Percentiles rank a stretch among this genome's conserved stretches.
These are phyloP conservation scores for Procavia capensis DNA, from an alignment of 2,113 vertebrate species.

Conservation along the genomic window DNA sequence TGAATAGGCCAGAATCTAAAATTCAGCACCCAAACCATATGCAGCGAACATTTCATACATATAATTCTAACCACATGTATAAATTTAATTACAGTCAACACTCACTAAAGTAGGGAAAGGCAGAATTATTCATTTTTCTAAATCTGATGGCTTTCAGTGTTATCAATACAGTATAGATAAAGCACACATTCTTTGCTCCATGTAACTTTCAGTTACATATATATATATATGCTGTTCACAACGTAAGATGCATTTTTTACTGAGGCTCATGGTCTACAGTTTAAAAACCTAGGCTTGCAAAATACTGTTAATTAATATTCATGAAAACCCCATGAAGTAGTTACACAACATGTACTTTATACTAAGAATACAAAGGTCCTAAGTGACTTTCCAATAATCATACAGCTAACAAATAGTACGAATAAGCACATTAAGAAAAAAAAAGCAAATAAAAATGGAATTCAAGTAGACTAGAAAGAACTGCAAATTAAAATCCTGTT, in stretches of 20 bases:
- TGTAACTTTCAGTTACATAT: constrained; percentile 13
- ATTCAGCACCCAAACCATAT: constrained; percentile 19
- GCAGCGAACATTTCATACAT: neutral
- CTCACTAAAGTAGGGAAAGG: neutral
- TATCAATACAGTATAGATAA: neutral
- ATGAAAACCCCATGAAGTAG: neutral
- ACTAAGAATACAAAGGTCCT: neutral
- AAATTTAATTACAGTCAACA: constrained; percentile 12
- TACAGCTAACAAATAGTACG: neutral
- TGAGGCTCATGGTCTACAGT: neutral
- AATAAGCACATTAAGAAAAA: neutral
- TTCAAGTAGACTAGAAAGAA: constrained; percentile 55
- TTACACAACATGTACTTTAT: neutral
- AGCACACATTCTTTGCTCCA: neutral
- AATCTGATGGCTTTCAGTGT: neutral
- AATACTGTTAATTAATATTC: constrained; percentile 20
- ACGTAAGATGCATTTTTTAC: neutral
- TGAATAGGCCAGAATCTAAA: constrained; percentile 39
- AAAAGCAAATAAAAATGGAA: constrained; percentile 11
- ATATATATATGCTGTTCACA: neutral
- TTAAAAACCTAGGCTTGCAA: neutral
- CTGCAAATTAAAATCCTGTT: constrained; percentile 32
- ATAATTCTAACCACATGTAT: neutral
- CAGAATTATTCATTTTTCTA: constrained; percentile 16
- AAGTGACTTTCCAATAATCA: constrained; percentile 31